phyloP scores from a whole-genome alignment of 2,113 vertebrate species.

The Rutilus rutilus region DNA sequence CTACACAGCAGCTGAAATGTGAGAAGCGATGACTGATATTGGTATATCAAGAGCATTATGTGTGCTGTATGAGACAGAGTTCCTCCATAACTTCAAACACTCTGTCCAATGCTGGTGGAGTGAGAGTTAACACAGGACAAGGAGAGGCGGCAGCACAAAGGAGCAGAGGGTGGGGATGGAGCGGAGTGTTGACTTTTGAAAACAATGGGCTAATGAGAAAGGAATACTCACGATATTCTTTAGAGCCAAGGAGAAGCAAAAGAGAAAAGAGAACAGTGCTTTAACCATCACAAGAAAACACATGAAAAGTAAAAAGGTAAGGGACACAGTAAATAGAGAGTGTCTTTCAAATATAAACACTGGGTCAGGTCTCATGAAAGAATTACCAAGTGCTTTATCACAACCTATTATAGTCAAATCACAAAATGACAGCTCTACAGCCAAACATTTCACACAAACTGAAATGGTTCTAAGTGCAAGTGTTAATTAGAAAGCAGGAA shows the following conservation, averaged over 20 bases:
- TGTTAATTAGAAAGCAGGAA: background rate
- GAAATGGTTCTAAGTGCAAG: conserved; percentile 3
- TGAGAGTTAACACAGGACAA: conserved; percentile 50
- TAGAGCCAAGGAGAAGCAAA: conserved; percentile 54
- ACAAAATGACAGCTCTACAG: background rate
- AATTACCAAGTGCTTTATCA: background rate
- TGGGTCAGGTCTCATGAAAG: background rate
- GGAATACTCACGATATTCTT: conserved; percentile 89
- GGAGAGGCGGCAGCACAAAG: conserved; percentile 59
- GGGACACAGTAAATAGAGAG: background rate
- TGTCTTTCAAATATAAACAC: background rate
- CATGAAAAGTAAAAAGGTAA: background rate
- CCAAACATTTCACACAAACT: conserved; percentile 22
- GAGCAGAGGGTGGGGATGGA: conserved; percentile 39
- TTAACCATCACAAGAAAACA: conserved; percentile 10
- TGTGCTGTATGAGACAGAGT: background rate
- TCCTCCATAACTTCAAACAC: conserved; percentile 64
- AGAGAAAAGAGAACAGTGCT: conserved; percentile 56
- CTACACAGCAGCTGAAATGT: background rate
- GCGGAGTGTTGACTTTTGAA: background rate
- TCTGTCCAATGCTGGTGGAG: conserved; percentile 54
- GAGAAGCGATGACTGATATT: background rate
- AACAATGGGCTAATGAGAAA: conserved; percentile 43
- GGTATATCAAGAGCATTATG: background rate
- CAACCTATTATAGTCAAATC: background rate